A percentile compares a stretch with the other conserved stretches of the same genome.
phyloP scores from a whole-genome alignment of 2,797 vertebrate genomes.

The Rhincodon typus region DNA sequence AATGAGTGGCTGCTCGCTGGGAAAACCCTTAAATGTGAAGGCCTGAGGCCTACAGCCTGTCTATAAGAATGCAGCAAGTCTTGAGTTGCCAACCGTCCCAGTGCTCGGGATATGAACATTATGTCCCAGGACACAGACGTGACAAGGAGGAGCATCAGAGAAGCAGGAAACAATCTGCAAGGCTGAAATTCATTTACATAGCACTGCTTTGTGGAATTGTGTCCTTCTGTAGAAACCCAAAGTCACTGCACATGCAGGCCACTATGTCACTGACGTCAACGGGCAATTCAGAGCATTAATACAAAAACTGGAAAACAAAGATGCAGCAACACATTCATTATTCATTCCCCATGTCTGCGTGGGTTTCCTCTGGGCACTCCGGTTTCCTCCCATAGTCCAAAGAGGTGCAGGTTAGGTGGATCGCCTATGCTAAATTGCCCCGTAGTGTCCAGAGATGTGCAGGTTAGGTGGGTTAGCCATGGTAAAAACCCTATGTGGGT shows the following conservation, averaged over 20 bases:
- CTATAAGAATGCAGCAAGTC: not conserved
- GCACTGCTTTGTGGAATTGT: not conserved
- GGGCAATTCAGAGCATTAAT: not conserved
- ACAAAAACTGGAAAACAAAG: not conserved
- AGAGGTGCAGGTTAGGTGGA: no score
- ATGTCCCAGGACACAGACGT: not conserved
- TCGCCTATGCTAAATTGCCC: no score
- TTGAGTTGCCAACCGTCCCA: not conserved
- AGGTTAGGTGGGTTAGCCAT: no score
- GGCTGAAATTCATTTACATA: not conserved
- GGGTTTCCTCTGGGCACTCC: no score
- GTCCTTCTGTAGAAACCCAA: not conserved
- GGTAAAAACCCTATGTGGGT: no score
- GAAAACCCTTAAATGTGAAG: not conserved
- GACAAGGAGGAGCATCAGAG: not conserved
- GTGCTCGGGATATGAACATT: not conserved
- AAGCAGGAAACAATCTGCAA: not conserved
- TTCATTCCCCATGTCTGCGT: no score
- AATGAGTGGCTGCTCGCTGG: not conserved
- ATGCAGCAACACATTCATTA: not conserved
- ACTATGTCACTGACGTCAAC: not conserved
- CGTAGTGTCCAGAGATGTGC: no score
- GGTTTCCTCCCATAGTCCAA: no score
- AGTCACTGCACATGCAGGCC: not conserved
- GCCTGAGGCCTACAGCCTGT: not conserved